Evolutionary conservation across 2,888 invertebrate genomes (phyloP), one percentile per base, ranked within the genome.

Genomic region (Andrena camellia): DNA sequence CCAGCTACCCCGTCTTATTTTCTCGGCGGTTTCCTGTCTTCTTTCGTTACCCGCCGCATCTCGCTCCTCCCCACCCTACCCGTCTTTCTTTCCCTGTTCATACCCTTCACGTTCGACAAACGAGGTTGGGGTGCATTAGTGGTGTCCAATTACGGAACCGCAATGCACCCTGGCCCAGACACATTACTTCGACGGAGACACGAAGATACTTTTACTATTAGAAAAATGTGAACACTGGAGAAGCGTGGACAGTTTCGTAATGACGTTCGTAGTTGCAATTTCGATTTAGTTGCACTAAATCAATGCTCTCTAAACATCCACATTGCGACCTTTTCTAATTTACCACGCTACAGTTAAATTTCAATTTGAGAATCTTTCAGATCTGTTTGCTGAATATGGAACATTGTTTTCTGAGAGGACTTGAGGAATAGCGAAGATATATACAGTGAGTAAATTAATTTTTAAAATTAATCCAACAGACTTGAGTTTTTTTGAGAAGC

Each of bases 91-190:
- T 54, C 50, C 59, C 64, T 64, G 69, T 84, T 85, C 86, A 90
- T 90, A 89, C 90, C 66, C 57, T 84, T 86, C 91, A 88, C 89
- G 90, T 90, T 83, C 81, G 75, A 82, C 79, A 81, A 87, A 87
- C 85, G 85, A 86, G 85, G 80, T 86, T 84, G 83, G 85, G 90
- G 86, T 90, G 90, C 90, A 91, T 91, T 90, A 91, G 86, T 71
- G 88, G 87, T 88, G 88, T 88, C 89, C 89, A 88, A 90, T 90
- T 91, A 89, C 88, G 76, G 80, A 64, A 69, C 70, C 76, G 70
- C 72, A 69, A 68, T 82, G 81, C 64, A 83, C 60, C 83, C 77
- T 62, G 75, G 67, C 63, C 68, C 78, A 78, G 78, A 64, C 78
- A 70, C 84, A 73, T 85, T 81, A 84, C 66, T 69, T 70, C 69